Conservation (phyloP, 2,888 invertebrate species). For the Scrobipalpa atriplicella region DNA sequence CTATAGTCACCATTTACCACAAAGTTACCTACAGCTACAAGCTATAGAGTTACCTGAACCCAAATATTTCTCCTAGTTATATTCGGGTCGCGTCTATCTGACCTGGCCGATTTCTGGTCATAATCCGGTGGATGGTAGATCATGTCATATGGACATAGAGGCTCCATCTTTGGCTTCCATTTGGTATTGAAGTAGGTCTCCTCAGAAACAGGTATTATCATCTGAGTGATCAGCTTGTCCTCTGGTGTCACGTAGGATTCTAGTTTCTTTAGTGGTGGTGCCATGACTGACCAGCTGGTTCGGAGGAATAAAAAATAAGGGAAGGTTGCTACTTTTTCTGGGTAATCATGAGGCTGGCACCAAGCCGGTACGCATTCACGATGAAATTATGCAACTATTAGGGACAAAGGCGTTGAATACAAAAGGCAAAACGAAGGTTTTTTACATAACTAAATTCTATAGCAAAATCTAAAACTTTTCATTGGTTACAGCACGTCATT, state of each 20-base stretch:
- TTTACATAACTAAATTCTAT: too few relatives aligned
- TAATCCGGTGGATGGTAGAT: slow-evolving; percentile 75
- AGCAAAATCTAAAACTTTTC: too few relatives aligned
- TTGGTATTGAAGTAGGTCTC: slow-evolving; percentile 69
- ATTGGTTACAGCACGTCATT: too few relatives aligned
- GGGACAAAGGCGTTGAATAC: too few relatives aligned
- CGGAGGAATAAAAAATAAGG: background rate
- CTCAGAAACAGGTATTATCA: slow-evolving; percentile 70
- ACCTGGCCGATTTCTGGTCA: slow-evolving; percentile 69
- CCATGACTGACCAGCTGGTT: background rate
- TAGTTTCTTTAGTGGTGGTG: background rate
- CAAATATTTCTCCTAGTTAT: slow-evolving; percentile 72
- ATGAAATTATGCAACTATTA: too few relatives aligned
- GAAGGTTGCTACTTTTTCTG: background rate
- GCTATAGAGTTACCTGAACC: slow-evolving; percentile 58
- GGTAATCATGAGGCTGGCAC: background rate
- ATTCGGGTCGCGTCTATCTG: slow-evolving; percentile 70
- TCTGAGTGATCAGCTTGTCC: slow-evolving; percentile 46
- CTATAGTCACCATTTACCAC: background rate
- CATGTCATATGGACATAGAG: slow-evolving; percentile 73
- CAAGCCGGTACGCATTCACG: too few relatives aligned
- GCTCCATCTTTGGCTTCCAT: slow-evolving; percentile 52
- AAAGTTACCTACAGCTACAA: background rate
- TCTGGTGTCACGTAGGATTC: slow-evolving; percentile 2
- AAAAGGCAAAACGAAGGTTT: too few relatives aligned